Evolutionary conservation across 2,797 vertebrate species (phyloP).

Genomic region (Nothura maculosa): DNA sequence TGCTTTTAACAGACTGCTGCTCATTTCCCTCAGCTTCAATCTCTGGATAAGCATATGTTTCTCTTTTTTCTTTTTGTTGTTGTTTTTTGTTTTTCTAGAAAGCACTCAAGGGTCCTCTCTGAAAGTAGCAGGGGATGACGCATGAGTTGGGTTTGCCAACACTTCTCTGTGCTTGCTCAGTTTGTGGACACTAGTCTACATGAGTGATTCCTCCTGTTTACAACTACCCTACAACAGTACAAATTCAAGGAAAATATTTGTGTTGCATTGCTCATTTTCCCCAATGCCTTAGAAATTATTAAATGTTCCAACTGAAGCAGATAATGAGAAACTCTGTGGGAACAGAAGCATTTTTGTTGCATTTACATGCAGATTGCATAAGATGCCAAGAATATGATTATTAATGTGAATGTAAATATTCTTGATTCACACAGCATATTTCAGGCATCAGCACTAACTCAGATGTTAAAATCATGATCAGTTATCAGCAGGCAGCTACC

Average conservation of each 20-base stretch:
- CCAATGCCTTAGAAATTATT: slow-evolving; percentile 44
- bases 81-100: not conserved
- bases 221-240: not conserved
- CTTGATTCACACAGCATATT: not conserved
- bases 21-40: slow-evolving; percentile 32
- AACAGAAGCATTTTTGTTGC: not conserved
- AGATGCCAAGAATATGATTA: slow-evolving; percentile 45
- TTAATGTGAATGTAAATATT: slow-evolving; percentile 32
- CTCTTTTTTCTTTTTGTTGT: not conserved
- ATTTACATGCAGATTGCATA: slow-evolving; percentile 33
- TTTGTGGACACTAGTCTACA: slow-evolving; percentile 10
- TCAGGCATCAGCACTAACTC: not conserved
- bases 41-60: slow-evolving; percentile 50
- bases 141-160: slow-evolving; percentile 29
- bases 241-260: slow-evolving; percentile 37
- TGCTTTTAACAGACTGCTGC: slow-evolving; percentile 23
- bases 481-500: slow-evolving; percentile 19
- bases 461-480: slow-evolving; percentile 12
- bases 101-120: slow-evolving; percentile 6
- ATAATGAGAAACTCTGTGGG: slow-evolving; percentile 50
- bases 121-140: slow-evolving; percentile 11
- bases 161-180: not conserved
- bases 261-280: slow-evolving; percentile 28
- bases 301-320: slow-evolving; percentile 60
- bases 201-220: slow-evolving; percentile 52